Percentiles rank a stretch among this genome's conserved stretches.
phyloP scores from a whole-genome alignment of 2,888 invertebrate species.

The Pollenia angustigena region DNA sequence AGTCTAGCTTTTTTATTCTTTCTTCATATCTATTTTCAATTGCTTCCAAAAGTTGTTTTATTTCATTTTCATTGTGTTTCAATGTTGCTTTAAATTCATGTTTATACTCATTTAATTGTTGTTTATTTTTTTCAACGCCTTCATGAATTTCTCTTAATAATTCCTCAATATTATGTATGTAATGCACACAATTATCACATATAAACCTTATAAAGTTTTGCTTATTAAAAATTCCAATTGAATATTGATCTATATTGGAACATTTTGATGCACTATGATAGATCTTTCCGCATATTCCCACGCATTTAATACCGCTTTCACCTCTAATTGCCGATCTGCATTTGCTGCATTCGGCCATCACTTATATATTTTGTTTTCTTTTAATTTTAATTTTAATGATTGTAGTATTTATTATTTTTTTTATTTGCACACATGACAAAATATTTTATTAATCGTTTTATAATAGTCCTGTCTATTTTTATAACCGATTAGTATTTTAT shows the following conservation, averaged over 20 bases:
- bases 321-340: background rate
- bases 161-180: conserved; percentile 15
- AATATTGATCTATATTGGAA: background rate
- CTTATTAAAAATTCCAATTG: background rate
- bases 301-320: conserved; percentile 19
- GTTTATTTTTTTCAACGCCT: background rate
- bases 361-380: too few species aligned
- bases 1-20: background rate
- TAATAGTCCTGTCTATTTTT: background rate
- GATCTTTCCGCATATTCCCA: background rate
- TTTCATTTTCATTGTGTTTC: background rate
- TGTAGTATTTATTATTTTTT: background rate
- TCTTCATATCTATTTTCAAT: conserved; percentile 4
- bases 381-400: too few species aligned
- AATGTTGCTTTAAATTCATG: background rate
- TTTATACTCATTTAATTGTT: conserved; percentile 22
- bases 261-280: background rate
- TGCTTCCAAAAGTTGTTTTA: background rate
- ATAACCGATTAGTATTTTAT: background rate
- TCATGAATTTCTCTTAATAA: background rate
- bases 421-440: background rate
- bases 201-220: conserved; percentile 13
- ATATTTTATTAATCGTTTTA: background rate
- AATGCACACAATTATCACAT: background rate
- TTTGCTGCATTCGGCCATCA: conserved; percentile 8